These are phyloP conservation scores for Chalcosyrphus nemorum DNA, from an alignment of 2,888 invertebrate genomes.

Conservation along the genomic window DNA sequence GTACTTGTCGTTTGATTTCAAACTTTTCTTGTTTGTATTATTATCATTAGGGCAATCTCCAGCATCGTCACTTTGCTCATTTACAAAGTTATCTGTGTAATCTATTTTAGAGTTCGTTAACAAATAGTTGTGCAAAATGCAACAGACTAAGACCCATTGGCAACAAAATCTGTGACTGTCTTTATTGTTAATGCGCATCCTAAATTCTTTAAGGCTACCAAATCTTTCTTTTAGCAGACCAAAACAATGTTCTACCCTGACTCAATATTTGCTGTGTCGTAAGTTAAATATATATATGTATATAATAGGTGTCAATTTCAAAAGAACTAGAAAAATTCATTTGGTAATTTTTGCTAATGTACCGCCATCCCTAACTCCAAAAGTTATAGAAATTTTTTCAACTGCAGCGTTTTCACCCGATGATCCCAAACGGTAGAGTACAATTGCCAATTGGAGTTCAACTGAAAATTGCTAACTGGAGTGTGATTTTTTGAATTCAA, in stretches of 20 bases:
- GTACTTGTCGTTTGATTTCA: not conserved
- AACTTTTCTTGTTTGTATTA: not conserved
- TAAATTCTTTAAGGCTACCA: not conserved
- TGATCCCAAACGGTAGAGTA: conserved; percentile 1
- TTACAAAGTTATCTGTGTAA: not conserved
- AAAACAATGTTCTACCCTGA: conserved; percentile 11
- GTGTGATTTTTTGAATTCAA: not conserved
- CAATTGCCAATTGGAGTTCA: not conserved
- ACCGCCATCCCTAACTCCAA: conserved; percentile 51
- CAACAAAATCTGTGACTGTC: conserved; percentile 4
- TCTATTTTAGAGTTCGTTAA: not conserved
- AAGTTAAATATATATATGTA: conserved; percentile 15
- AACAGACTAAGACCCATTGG: not conserved
- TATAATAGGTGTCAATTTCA: conserved; percentile 3
- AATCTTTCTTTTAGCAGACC: not conserved
- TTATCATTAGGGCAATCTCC: not conserved
- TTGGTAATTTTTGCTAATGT: conserved; percentile 45
- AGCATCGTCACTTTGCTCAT: not conserved
- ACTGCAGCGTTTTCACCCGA: conserved; percentile 50
- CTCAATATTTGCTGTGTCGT: conserved; percentile 5
- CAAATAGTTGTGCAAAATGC: not conserved
- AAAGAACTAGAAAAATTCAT: conserved; percentile 18
- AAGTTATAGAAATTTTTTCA: conserved; percentile 42
- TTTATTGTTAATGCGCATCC: conserved; percentile 10
- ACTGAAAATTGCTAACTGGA: not conserved